Evolutionary conservation across 2,797 vertebrate species (phyloP).

Genomic region (Propithecus deckenii): DNA sequence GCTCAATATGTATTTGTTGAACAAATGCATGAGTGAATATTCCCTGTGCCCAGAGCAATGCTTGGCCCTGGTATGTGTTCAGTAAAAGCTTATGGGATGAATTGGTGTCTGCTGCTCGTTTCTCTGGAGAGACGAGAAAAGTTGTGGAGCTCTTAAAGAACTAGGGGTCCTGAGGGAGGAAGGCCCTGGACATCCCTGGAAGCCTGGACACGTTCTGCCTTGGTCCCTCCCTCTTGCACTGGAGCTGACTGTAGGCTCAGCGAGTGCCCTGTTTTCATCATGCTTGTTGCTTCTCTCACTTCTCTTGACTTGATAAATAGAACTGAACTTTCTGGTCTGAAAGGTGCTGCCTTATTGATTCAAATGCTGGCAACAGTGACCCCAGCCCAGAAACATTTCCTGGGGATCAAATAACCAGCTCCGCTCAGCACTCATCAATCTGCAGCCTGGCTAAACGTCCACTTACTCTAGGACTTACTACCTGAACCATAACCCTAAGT

Average conservation of each 20-base stretch:
- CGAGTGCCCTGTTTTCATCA: neutral
- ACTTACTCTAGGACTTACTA: constrained; percentile 73
- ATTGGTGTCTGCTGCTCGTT: neutral
- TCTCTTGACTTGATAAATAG: constrained; percentile 67
- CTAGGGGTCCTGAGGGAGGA: neutral
- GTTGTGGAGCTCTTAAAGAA: neutral
- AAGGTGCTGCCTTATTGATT: constrained; percentile 72
- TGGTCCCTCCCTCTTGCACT: neutral
- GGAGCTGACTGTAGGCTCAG: neutral
- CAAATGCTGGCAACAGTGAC: constrained; percentile 71
- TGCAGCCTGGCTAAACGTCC: constrained; percentile 45
- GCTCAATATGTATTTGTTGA: neutral
- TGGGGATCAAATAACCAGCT: constrained; percentile 79
- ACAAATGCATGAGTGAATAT: neutral
- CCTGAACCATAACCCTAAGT: constrained; percentile 75
- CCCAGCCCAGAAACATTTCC: constrained; percentile 77
- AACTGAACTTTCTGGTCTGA: constrained; percentile 62
- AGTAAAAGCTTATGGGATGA: neutral
- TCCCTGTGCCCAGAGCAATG: neutral
- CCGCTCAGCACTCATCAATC: constrained; percentile 76
- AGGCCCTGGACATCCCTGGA: neutral
- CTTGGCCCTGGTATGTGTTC: neutral
- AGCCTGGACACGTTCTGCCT: neutral
- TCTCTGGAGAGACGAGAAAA: neutral
- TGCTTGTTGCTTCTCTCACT: constrained; percentile 5